Percentiles rank a stretch among this genome's conserved stretches.
Conservation (phyloP, 2,797 vertebrate species). For the Aselliscus stoliczkanus region DNA sequence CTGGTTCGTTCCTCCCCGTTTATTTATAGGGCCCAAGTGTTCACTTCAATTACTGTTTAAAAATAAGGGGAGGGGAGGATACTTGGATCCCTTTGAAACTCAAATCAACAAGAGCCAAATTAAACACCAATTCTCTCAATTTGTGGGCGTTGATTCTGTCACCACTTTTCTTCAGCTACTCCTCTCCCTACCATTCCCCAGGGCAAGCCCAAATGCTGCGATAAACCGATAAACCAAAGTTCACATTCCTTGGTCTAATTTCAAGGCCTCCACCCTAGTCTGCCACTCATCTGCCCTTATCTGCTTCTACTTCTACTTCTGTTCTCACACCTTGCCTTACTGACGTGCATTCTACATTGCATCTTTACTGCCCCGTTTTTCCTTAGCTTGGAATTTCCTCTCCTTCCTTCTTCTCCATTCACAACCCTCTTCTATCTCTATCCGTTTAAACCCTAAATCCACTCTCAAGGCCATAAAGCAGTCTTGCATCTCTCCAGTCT, state of each 20-base stretch:
- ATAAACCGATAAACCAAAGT: neutral
- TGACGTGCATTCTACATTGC: neutral
- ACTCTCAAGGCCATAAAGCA: neutral
- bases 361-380: neutral
- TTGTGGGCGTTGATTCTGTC: neutral
- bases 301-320: neutral
- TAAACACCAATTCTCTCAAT: neutral
- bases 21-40: neutral
- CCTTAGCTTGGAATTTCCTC: neutral
- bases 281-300: neutral
- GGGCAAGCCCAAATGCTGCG: fast-evolving
- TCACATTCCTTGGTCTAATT: neutral
- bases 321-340: neutral
- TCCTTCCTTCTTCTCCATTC: neutral
- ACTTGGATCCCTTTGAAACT: constrained; percentile 1
- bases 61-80: neutral
- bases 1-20: neutral
- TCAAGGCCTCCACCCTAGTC: neutral
- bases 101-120: neutral
- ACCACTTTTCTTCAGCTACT: neutral
- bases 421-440: neutral
- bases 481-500: neutral
- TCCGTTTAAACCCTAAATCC: neutral
- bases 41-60: constrained; percentile 37
- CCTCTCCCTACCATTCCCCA: neutral